A percentile compares a stretch with the other conserved stretches of the same genome.
Evolutionary conservation across 2,888 invertebrate species (phyloP).

Genomic region (Trissonchulus latispiculum): DNA sequence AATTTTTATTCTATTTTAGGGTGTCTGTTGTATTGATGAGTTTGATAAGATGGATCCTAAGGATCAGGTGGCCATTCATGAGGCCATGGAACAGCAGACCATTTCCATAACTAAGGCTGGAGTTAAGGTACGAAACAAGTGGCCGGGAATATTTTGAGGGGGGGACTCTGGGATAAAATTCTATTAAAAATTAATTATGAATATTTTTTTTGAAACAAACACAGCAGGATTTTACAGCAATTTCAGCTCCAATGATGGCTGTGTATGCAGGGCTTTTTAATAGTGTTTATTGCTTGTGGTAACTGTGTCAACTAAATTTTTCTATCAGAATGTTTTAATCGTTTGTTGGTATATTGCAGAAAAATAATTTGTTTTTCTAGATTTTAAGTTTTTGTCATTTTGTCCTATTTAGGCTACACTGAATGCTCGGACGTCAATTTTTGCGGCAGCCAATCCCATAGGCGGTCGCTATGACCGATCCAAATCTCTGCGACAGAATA

Average conservation of each 20-base stretch:
- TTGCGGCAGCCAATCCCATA: constrained; percentile 96
- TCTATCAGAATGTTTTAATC: no score
- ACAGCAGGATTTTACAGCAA: no score
- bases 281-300: no score
- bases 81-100: constrained; percentile 99
- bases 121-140: constrained; percentile 43
- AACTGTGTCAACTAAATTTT: no score
- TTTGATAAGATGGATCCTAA: constrained; percentile 98
- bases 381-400: no score
- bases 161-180: background rate
- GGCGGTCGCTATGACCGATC: constrained; percentile 91
- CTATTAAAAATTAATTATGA: no score
- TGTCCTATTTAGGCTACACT: constrained; percentile 79
- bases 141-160: constrained; percentile 25
- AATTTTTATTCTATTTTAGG: constrained; percentile 41
- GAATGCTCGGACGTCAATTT: constrained; percentile 90
- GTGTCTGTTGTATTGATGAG: constrained; percentile 97
- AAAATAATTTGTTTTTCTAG: no score
- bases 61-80: constrained; percentile 98
- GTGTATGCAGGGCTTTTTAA: no score
- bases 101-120: constrained; percentile 87
- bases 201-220: no score
- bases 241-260: no score
- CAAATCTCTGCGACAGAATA: constrained; percentile 86
- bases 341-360: no score